Evolutionary conservation across 2,797 vertebrate species (phyloP), one percentile per base, ranked within the genome.

Genomic region (Squalus acanthias): DNA sequence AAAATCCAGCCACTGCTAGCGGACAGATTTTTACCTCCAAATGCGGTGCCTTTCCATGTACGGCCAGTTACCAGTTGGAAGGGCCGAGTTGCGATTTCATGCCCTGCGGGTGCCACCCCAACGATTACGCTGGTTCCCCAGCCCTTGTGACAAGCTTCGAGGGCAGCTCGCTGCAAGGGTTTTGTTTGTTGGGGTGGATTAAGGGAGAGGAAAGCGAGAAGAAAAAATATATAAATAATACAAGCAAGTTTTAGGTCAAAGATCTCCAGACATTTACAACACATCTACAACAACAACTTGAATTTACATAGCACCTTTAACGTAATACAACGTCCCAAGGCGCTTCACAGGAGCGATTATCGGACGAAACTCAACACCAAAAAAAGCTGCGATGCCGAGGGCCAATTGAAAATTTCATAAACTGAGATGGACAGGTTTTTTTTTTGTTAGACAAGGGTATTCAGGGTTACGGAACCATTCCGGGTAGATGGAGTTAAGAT

Each of bases 81-180:
- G 0, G 99, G 99, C 96, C 98, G 98, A 0, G 98, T 98, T 53
- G 98, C 96, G 24, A 99, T 97, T 72, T 99, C 98, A 0, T 98
- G 97, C 33, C 98, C 96, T 0, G 98, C 97, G 76, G 98, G 98
- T n/a, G 99, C 99, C 96, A 98, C 99, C 33, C 99, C 99, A 0
- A 99, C 98, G 9, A 99, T 97, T 96, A 99, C 99, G 0, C 98
- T 98, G 96, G 99, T 98, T 2, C 99, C 99, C 99, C 99, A 99
- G 96, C 98, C 99, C 97, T 98, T 98, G 96, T 98, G 97, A 97
- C 98, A 99, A 0, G 98, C 98, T 98, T 99, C 99, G 96, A 99
- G 97, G 0, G 99, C 99, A 92, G 98, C 98, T 95, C 98, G 98
- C 99, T 99, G 97, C 72, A 96, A 8, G 3, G 50, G 70, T 13